Evolutionary conservation across 1,140 invertebrate species (phyloP).

Genomic region (Aporrectodea caliginosa): DNA sequence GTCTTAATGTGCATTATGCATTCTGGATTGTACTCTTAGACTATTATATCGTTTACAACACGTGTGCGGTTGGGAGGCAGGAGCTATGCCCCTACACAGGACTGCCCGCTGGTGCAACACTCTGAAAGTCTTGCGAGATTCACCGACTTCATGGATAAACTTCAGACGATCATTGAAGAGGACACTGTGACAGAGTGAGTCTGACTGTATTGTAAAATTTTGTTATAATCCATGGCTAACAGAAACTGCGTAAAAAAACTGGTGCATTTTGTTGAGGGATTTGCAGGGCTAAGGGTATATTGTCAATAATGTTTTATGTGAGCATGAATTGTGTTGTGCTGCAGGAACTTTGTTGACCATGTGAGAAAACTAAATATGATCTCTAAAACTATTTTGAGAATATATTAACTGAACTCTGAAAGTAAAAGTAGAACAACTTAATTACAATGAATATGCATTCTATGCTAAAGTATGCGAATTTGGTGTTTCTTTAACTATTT

Average conservation of each 20-base stretch:
- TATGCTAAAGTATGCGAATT: no score
- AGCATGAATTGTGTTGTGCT: not conserved
- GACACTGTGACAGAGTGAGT: slow-evolving; percentile 27
- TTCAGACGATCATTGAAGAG: slow-evolving; percentile 54
- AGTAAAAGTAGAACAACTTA: no score
- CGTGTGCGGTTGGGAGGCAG: slow-evolving; percentile 50
- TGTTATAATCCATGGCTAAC: not conserved
- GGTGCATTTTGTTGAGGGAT: not conserved
- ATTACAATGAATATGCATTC: no score
- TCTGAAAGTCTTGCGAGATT: slow-evolving; percentile 51
- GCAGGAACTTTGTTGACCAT: no score
- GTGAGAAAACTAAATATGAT: no score
- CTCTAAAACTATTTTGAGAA: no score
- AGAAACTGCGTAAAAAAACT: not conserved
- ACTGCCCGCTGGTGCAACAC: slow-evolving; percentile 42
- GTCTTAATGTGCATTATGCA: not conserved
- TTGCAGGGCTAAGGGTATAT: not conserved
- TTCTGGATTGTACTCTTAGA: slow-evolving; percentile 37
- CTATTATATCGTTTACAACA: slow-evolving; percentile 48
- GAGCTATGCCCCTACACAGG: slow-evolving; percentile 50
- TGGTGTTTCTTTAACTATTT: no score
- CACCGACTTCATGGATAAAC: slow-evolving; percentile 48
- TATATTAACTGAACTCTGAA: no score
- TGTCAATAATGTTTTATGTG: no score
- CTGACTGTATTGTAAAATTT: not conserved